phyloP scores from a whole-genome alignment of 2,888 invertebrate genomes.

The Pyrocoelia pectoralis region DNA sequence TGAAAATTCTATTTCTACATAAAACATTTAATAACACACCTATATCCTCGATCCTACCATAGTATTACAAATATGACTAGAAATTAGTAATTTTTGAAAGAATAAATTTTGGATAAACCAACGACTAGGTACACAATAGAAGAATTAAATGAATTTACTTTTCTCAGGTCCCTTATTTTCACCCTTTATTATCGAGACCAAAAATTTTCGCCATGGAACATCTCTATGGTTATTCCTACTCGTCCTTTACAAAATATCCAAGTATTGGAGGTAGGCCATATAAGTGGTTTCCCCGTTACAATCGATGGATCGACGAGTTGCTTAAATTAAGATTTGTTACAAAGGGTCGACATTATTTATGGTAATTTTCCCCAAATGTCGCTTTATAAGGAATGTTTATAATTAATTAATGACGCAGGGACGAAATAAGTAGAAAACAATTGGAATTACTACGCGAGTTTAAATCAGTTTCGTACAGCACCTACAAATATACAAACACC shows the following conservation, averaged over 20 bases:
- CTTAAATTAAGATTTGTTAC: slow-evolving; percentile 14
- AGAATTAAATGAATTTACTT: slow-evolving; percentile 6
- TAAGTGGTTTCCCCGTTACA: neutral
- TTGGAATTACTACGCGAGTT: too few species aligned
- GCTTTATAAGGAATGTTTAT: slow-evolving; percentile 17
- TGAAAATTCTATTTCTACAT: slow-evolving; percentile 28
- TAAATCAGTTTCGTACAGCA: neutral
- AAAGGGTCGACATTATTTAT: slow-evolving; percentile 13
- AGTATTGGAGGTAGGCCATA: slow-evolving; percentile 13
- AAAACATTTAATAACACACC: slow-evolving; percentile 31
- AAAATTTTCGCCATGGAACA: slow-evolving; percentile 12
- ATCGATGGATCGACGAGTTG: slow-evolving; percentile 8
- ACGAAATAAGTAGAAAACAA: neutral
- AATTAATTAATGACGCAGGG: slow-evolving; percentile 3
- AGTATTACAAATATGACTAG: slow-evolving; percentile 14
- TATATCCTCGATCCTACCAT: slow-evolving; percentile 19
- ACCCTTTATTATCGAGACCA: neutral
- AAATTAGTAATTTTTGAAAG: slow-evolving; percentile 10
- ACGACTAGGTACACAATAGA: neutral
- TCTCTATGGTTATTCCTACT: slow-evolving; percentile 20
- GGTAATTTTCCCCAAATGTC: slow-evolving; percentile 8
- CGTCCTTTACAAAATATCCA: slow-evolving; percentile 20
- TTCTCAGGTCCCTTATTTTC: slow-evolving; percentile 22
- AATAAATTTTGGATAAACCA: neutral
- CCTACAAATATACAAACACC: neutral